Evolutionary conservation across 1,140 invertebrate genomes (phyloP).

Genomic region (Pemphigus obesinymphae): DNA sequence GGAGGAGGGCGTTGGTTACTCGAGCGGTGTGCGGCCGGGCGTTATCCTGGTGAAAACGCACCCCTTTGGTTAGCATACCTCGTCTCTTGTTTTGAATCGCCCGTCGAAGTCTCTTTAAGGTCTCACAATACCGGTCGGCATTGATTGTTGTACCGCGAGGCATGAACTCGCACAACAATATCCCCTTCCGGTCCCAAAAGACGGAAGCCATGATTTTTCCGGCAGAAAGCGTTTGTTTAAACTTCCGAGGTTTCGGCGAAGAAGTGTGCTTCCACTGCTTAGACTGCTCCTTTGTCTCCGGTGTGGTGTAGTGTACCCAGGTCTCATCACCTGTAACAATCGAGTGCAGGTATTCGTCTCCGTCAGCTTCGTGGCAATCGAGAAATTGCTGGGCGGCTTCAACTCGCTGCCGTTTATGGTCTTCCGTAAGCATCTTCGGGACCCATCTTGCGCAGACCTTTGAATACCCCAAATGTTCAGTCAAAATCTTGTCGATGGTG

Average conservation of each 20-base stretch:
- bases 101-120: neutral
- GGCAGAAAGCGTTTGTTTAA: neutral
- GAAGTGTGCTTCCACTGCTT: slow-evolving; percentile 36
- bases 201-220: slow-evolving; percentile 8
- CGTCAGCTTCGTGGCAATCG: neutral
- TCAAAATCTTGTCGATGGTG: no score
- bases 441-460: no score
- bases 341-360: slow-evolving; percentile 30
- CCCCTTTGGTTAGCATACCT: neutral
- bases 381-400: no score
- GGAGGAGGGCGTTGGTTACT: slow-evolving; percentile 42
- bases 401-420: no score
- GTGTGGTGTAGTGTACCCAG: slow-evolving; percentile 39
- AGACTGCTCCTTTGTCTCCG: slow-evolving; percentile 45
- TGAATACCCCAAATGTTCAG: no score
- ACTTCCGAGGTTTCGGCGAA: neutral
- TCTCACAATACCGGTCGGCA: neutral
- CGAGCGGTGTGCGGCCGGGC: slow-evolving; percentile 47
- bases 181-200: slow-evolving; percentile 16
- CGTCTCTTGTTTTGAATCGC: neutral
- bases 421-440: no score
- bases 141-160: neutral
- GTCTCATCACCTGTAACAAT: slow-evolving; percentile 42
- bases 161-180: slow-evolving; percentile 4
- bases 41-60: slow-evolving; percentile 50